A percentile compares a stretch with the other conserved stretches of the same genome.
Conservation (phyloP, 2,113 vertebrate species). For the Castor canadensis region DNA sequence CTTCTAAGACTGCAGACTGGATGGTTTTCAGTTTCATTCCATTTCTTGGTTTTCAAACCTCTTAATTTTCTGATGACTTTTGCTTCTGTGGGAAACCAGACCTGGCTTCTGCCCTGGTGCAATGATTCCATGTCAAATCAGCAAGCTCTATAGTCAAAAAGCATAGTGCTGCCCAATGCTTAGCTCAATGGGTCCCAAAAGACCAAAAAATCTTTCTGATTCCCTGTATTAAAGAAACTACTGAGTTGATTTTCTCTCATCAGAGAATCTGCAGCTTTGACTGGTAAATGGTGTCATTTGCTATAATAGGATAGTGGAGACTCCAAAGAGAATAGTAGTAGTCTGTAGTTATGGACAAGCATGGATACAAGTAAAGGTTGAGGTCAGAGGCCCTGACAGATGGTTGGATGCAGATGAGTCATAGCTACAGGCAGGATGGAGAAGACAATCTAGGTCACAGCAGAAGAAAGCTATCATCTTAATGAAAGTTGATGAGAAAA, state of each 20-base stretch:
- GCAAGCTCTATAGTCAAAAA: background rate
- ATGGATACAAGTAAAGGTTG: background rate
- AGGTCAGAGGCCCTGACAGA: background rate
- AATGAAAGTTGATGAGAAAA: background rate
- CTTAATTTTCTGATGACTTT: background rate
- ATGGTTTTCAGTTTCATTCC: background rate
- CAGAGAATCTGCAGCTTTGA: conserved; percentile 72
- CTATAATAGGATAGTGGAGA: conserved; percentile 82
- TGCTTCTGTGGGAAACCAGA: background rate
- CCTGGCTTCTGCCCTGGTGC: background rate
- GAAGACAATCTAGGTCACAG: no score
- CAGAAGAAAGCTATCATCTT: background rate
- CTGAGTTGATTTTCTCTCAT: background rate
- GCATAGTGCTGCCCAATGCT: background rate
- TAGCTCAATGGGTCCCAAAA: background rate
- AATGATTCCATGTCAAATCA: background rate
- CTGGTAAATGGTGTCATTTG: conserved; percentile 67
- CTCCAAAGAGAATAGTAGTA: conserved; percentile 46
- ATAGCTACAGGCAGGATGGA: background rate
- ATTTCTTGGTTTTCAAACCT: background rate
- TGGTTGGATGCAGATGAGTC: background rate
- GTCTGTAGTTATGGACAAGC: background rate
- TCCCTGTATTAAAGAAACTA: background rate
- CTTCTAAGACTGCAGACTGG: background rate
- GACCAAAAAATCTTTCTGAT: background rate